Evolutionary conservation across 2,888 invertebrate species (phyloP).

Genomic region (Lasioglossum lativentre): DNA sequence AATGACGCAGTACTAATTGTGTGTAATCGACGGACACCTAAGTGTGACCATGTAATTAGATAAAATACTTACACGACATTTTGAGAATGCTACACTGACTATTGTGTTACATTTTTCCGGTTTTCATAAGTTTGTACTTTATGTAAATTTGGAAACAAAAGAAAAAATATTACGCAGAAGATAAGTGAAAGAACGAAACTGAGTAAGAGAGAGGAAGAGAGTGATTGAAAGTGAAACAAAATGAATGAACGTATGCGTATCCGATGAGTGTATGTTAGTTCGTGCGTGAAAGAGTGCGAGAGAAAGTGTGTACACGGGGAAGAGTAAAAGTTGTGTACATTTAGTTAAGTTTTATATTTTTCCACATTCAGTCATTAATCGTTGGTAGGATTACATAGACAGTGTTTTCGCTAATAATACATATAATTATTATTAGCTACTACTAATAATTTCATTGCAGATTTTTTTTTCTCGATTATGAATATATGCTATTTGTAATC

Average conservation of each 20-base stretch:
- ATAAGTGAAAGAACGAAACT: constrained; percentile 61
- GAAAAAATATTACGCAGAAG: constrained; percentile 68
- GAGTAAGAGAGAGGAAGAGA: constrained; percentile 34
- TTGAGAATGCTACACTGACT: constrained; percentile 77
- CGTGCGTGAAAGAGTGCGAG: constrained; percentile 43
- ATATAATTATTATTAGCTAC: constrained; percentile 77
- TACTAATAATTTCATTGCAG: constrained; percentile 73
- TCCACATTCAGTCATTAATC: constrained; percentile 84
- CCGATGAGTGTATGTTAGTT: constrained; percentile 56
- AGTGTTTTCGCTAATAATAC: constrained; percentile 71
- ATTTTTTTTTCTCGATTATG: constrained; percentile 67
- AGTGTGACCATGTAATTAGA: constrained; percentile 82
- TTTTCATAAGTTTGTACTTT: constrained; percentile 84
- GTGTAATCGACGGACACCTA: constrained; percentile 80
- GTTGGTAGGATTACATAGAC: constrained; percentile 80
- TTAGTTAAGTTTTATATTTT: constrained; percentile 85
- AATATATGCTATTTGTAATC: constrained; percentile 73
- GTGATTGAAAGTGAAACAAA: background rate
- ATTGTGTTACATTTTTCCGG: constrained; percentile 82
- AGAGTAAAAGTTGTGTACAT: constrained; percentile 79
- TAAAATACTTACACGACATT: constrained; percentile 78
- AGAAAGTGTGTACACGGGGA: constrained; percentile 46
- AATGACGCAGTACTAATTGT: constrained; percentile 62
- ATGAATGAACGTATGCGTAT: constrained; percentile 17
- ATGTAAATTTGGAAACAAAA: constrained; percentile 82